Base-by-base conservation (phyloP, 2,113 vertebrate species). In the Megaceryle torquata region DNA sequence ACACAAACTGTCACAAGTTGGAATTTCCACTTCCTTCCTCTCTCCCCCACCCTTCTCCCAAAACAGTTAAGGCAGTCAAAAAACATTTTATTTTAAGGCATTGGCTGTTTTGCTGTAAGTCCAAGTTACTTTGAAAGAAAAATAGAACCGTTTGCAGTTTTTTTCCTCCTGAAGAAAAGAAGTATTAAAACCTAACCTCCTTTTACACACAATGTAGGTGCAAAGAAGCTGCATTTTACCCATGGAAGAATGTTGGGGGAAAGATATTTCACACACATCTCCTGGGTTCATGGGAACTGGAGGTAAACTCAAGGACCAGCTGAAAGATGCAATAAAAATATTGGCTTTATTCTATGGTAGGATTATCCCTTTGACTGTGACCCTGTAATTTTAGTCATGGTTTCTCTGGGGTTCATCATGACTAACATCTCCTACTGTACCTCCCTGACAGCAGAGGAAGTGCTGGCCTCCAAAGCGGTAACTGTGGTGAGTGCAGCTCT, bases 381-480 rank as follows among this genome's bases (percentile, higher is more conserved):
- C 87, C 26, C 75, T 94, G 50, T 91, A 96, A 20, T 67, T 89
- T 85, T 21, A 87, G 80, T 54, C 35, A 33, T 91, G 51, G 91
- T 97, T 86, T 91, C 96, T 35, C 56, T 57, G 48, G 85, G 91
- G 70, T 96, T 89, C 92, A 35, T 95, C n/a, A 75, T 68, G 60
- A 92, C 85, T 65, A 96, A 97, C 68, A 78, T 95, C 75, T 91
- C 96, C 57, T 93, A 97, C 91, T 96, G 89, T 51, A 94, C 96
- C 24, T 35, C 96, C 89, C 95, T 98, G 91, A 88, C 91, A 82
- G 93, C 86, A 33, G 87, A 95, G 81, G 97, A 98, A 94, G 95
- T 97, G 89, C 82, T 96, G 92, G 77, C 89, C 77, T 96, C 96
- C 11, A 11, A 92, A 35, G 96, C 94, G 0, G 69, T 80, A 21